Percentiles rank a stretch among this genome's conserved stretches.
Evolutionary conservation across 2,113 vertebrate genomes (phyloP).

Genomic region (Callithrix jacchus): DNA sequence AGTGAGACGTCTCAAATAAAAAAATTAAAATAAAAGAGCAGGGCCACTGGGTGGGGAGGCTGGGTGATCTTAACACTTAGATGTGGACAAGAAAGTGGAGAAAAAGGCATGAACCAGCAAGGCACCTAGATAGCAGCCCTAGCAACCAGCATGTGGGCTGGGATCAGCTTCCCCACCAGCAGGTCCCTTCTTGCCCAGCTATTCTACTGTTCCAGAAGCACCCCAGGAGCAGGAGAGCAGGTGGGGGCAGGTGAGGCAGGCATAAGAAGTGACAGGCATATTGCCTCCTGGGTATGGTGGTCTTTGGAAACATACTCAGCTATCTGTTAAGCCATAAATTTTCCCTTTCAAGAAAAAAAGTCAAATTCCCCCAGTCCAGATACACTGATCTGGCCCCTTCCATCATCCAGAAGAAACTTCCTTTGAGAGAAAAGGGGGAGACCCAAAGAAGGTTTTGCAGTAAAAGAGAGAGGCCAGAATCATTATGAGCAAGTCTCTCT

Average conservation of each 20-base stretch:
- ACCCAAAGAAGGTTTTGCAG: background rate
- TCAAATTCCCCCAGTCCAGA: background rate
- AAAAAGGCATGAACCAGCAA: background rate
- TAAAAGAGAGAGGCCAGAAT: background rate
- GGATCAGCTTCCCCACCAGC: background rate
- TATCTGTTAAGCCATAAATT: slow-evolving; percentile 70
- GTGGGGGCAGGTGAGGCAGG: background rate
- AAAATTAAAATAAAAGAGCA: background rate
- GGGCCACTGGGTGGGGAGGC: background rate
- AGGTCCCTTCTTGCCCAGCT: background rate
- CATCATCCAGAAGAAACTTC: slow-evolving; percentile 11
- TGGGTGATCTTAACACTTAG: background rate
- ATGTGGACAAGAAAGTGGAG: background rate
- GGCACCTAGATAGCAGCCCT: background rate
- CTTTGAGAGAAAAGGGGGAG: background rate
- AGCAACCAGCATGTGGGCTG: background rate
- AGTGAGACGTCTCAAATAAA: too few relatives aligned
- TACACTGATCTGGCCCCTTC: background rate
- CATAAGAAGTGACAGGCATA: slow-evolving; percentile 54
- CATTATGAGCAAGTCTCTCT: background rate
- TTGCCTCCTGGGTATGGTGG: slow-evolving; percentile 16
- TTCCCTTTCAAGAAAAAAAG: slow-evolving; percentile 26
- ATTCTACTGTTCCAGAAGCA: background rate
- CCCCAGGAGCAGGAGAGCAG: too few relatives aligned
- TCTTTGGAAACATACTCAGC: slow-evolving; percentile 38